Conservation (phyloP, 2,797 vertebrate species). For the Anomalospiza imberbis region DNA sequence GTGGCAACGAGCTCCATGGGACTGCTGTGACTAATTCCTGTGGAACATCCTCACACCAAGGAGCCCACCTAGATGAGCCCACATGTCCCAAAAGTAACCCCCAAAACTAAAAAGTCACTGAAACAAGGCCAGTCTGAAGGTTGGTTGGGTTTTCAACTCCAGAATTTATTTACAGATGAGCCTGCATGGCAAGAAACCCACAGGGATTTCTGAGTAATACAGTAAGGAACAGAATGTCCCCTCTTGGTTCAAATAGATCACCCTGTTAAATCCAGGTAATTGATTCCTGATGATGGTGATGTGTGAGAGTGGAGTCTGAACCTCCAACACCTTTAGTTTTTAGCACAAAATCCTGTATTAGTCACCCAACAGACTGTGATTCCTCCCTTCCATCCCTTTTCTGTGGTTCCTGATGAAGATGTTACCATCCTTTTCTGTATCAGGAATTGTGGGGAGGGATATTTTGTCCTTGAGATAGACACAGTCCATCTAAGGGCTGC, state of each 20-base stretch:
- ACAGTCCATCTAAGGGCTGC: background rate
- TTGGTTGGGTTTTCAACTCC: background rate
- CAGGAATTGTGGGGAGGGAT: background rate
- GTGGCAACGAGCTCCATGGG: background rate
- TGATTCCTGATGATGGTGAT: background rate
- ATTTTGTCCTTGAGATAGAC: slow-evolving; percentile 24
- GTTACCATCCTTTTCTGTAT: background rate
- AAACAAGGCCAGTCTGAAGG: background rate
- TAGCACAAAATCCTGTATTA: background rate
- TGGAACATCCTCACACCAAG: background rate
- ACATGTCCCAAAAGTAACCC: rapidly evolving
- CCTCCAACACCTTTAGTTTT: background rate
- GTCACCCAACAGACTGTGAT: background rate
- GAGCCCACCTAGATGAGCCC: background rate
- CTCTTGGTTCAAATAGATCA: background rate
- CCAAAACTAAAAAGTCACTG: background rate
- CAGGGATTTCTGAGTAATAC: background rate
- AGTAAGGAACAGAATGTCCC: background rate
- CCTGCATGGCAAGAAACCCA: background rate
- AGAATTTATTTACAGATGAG: background rate
- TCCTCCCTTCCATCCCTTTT: background rate
- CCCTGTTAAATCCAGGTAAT: background rate
- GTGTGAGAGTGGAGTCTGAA: background rate
- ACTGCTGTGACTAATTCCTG: background rate
- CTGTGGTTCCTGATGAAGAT: background rate